phyloP scores from a whole-genome alignment of 2,888 invertebrate species.

The Uropetala carovei region DNA sequence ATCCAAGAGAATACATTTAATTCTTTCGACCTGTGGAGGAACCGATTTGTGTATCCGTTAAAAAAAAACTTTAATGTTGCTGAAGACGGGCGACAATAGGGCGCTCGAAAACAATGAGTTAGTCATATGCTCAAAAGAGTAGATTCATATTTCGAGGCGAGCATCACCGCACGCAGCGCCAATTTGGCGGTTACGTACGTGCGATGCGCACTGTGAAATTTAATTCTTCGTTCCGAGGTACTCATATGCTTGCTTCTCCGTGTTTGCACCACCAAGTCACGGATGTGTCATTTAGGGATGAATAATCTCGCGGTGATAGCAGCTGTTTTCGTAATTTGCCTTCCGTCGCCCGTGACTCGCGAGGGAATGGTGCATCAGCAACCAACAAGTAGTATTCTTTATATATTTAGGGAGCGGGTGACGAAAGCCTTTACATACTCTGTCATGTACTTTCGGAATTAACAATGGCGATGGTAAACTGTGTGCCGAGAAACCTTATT shows the following conservation, averaged over 20 bases:
- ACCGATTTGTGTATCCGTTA: too few species aligned
- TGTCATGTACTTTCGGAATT: neutral
- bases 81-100: too few species aligned
- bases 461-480: conserved; percentile 17
- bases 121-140: too few species aligned
- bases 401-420: conserved; percentile 6
- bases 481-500: neutral
- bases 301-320: neutral
- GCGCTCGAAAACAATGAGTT: too few species aligned
- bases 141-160: neutral
- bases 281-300: conserved; percentile 8
- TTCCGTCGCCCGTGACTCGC: neutral
- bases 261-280: neutral
- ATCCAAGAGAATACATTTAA: too few species aligned
- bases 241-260: neutral
- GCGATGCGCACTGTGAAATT: neutral
- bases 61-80: too few species aligned
- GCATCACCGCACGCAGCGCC: neutral
- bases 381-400: neutral
- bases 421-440: neutral
- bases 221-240: neutral
- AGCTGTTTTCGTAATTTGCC: neutral
- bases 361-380: neutral
- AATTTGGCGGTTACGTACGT: neutral
- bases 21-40: too few species aligned